Conservation (phyloP, 2,113 vertebrate genomes). For the Edolisoma coerulescens region DNA sequence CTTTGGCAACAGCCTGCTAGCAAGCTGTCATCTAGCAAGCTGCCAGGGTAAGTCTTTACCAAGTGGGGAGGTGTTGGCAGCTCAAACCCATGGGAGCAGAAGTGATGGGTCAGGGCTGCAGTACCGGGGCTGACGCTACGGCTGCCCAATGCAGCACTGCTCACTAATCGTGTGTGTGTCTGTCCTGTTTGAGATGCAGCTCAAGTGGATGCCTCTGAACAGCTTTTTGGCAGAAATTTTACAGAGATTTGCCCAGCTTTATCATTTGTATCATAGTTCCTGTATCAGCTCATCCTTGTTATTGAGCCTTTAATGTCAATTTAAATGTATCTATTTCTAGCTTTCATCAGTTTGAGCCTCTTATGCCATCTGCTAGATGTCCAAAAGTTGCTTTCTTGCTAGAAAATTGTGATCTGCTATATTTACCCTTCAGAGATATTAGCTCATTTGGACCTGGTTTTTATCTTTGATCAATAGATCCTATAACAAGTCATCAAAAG, state of each 20-base stretch:
- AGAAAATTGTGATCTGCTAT: background rate
- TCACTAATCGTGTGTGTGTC: rapidly evolving
- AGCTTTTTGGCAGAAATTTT: slow-evolving; percentile 22
- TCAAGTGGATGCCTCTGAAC: background rate
- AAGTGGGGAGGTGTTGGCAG: slow-evolving; percentile 1
- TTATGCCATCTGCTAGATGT: background rate
- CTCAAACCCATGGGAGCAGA: background rate
- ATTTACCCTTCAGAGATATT: background rate
- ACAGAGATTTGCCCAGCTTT: background rate
- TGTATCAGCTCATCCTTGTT: background rate
- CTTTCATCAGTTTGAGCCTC: background rate
- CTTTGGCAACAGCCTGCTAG: background rate
- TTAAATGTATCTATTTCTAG: background rate
- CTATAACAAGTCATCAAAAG: background rate
- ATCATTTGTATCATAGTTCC: background rate
- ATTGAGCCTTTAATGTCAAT: background rate
- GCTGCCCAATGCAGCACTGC: background rate
- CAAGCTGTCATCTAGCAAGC: slow-evolving; percentile 29
- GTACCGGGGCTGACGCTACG: rapidly evolving
- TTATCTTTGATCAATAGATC: background rate
- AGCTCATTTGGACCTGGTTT: background rate
- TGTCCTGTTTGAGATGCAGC: background rate
- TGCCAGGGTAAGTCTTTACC: slow-evolving; percentile 9
- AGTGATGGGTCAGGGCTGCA: background rate
- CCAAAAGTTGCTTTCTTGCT: background rate